Evolutionary conservation across 2,113 vertebrate genomes (phyloP), one percentile per base, ranked within the genome.

Genomic region (Noctilio leporinus): DNA sequence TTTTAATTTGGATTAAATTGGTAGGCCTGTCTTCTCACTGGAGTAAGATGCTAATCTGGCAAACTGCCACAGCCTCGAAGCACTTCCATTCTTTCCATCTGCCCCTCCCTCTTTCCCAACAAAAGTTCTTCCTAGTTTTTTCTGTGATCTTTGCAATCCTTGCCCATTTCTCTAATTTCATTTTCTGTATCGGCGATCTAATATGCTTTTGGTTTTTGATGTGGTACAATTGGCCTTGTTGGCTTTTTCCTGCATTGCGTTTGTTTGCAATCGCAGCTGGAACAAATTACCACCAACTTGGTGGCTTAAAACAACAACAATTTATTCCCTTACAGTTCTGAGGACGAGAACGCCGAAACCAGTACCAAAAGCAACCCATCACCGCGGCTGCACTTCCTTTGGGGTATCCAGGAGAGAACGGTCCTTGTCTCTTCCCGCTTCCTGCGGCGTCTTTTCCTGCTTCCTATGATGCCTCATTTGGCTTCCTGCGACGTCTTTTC

Each of bases 1-100:
- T 30, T 93, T 45, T 89, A 94, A 40, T 82, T 89, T 94, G 62
- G 47, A 89, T 77, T 0, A 35, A 85, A 85, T 10, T 59, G 77
- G 33, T 53, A 70, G 69, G 40, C 67, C 51, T 85, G 67, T 40
- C 76, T 94, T 92, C 67, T 67, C 62, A 17, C 59, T 47, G 7
- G 11, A 19, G 10, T 40, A 45, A 72, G 57, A 76, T 59, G 53
- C 70, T 96, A 45, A 47, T 67, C 81, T 76, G 81, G n/a, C 38
- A 16, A 59, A 53, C 33, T 28, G n/a, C 83, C 92, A 73, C 2
- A 0, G 30, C n/a, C 72, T 9, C 0, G 78, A 57, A 51, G 45
- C 28, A 53, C 15, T 43, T 10, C 30, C 0, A 4, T 30, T 38
- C 81, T 26, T 47, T 59, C 40, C 10, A 15, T 15, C 70, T 19